These are phyloP conservation scores for Pimpla rufipes DNA, from an alignment of 2,888 invertebrate species.

Conservation along the genomic window DNA sequence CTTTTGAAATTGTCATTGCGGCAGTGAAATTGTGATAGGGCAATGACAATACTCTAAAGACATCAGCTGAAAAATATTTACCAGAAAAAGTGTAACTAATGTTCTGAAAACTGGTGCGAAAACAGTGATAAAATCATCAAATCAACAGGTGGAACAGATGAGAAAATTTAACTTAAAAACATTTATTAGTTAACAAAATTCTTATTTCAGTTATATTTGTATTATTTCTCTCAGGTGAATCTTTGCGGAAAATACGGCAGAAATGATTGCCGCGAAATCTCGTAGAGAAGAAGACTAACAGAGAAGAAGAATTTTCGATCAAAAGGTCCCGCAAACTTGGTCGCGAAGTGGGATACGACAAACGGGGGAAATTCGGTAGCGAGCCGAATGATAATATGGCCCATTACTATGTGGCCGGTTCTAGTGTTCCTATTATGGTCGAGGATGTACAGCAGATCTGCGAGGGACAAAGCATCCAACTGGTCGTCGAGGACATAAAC, in stretches of 20 bases:
- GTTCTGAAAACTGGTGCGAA: neutral
- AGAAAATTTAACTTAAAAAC: neutral
- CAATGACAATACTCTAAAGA: no score
- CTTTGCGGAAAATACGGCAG: constrained; percentile 18
- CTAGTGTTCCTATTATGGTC: constrained; percentile 80
- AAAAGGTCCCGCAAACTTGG: neutral
- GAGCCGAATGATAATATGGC: constrained; percentile 78
- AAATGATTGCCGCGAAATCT: constrained; percentile 27
- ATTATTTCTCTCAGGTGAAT: constrained; percentile 32
- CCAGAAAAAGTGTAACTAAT: neutral
- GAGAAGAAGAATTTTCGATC: constrained; percentile 17
- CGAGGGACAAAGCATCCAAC: constrained; percentile 82
- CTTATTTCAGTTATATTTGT: neutral
- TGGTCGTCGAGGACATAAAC: constrained; percentile 81
- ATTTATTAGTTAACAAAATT: neutral
- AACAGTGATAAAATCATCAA: neutral
- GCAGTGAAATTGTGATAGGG: no score
- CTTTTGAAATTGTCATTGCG: no score
- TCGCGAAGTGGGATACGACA: neutral
- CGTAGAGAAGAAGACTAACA: constrained; percentile 15
- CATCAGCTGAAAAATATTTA: no score
- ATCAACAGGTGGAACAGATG: neutral
- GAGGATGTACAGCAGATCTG: constrained; percentile 81
- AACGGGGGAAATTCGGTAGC: constrained; percentile 1
- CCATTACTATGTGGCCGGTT: constrained; percentile 82